Evolutionary conservation across 1,140 invertebrate species (phyloP).

Genomic region (Drosophila kepulauana): DNA sequence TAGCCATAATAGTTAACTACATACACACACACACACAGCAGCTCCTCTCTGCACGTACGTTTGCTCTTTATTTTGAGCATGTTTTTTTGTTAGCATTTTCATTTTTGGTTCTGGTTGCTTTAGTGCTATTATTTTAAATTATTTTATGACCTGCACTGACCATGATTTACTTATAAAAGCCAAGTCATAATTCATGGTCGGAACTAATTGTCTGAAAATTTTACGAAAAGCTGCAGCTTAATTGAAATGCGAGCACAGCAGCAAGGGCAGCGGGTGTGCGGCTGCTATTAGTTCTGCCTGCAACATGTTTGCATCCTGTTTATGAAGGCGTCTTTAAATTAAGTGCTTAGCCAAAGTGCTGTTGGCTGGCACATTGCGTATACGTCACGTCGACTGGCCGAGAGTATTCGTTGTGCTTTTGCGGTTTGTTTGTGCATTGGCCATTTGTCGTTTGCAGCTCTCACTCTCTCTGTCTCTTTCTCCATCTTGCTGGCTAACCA

Average conservation of each 20-base stretch:
- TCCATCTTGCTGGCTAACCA: conserved; percentile 1
- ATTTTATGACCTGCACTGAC: conserved; percentile 52
- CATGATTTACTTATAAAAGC: conserved; percentile 52
- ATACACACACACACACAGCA: conserved; percentile 2
- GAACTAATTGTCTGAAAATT: conserved; percentile 41
- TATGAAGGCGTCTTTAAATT: conserved; percentile 43
- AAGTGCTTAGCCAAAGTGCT: conserved; percentile 30
- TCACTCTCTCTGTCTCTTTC: too few species aligned
- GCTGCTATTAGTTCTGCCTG: neutral
- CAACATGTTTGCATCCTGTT: conserved; percentile 24
- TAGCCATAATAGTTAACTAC: conserved; percentile 47
- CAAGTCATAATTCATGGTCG: conserved; percentile 40
- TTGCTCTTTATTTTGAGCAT: conserved; percentile 5
- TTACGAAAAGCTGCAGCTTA: conserved; percentile 23
- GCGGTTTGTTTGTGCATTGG: conserved; percentile 9
- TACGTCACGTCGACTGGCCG: conserved; percentile 49
- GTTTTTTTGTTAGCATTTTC: conserved; percentile 13
- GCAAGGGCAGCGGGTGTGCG: neutral
- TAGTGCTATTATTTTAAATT: conserved; percentile 51
- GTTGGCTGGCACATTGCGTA: conserved; percentile 35
- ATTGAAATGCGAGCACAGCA: conserved; percentile 35
- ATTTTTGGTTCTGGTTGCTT: conserved; percentile 6
- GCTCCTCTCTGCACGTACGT: neutral
- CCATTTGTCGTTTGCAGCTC: conserved; percentile 1
- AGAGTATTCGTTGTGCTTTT: conserved; percentile 13